A percentile compares a stretch with the other conserved stretches of the same genome.
Evolutionary conservation across 2,888 invertebrate species (phyloP).

Genomic region (Nebria brevicollis): DNA sequence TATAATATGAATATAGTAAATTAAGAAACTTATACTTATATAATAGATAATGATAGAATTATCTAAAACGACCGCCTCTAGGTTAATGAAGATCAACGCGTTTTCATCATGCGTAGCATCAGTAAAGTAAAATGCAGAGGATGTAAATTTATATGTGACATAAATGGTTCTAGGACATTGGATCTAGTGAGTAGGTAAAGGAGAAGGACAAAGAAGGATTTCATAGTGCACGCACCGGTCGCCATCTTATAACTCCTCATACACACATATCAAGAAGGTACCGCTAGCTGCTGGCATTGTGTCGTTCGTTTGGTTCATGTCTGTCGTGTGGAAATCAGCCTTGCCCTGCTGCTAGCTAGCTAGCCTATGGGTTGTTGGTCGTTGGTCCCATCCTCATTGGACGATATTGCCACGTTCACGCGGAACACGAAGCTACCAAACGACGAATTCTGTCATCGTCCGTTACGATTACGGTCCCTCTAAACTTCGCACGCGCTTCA

Average conservation of each 20-base stretch:
- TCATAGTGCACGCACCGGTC: not conserved
- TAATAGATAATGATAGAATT: not conserved
- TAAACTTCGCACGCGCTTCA: slow-evolving; percentile 38
- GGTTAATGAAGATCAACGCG: not conserved
- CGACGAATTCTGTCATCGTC: slow-evolving; percentile 55
- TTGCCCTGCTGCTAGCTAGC: not conserved
- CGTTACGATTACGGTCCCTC: slow-evolving; percentile 54
- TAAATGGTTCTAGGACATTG: not conserved
- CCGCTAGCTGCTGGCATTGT: slow-evolving; percentile 8
- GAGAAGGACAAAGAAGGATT: slow-evolving; percentile 8
- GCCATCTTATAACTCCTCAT: slow-evolving; percentile 32
- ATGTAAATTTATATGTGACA: not conserved
- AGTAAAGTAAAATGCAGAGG: not conserved
- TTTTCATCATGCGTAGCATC: not conserved
- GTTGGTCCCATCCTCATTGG: slow-evolving; percentile 48
- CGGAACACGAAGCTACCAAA: slow-evolving; percentile 53
- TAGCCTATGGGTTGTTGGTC: not conserved
- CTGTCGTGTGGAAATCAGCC: slow-evolving; percentile 15
- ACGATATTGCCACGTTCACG: slow-evolving; percentile 49
- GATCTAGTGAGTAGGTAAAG: not conserved
- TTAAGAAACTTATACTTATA: not conserved
- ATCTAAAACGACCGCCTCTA: not conserved
- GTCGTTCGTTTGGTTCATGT: slow-evolving; percentile 5
- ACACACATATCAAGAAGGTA: slow-evolving; percentile 28
- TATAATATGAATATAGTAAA: too few species aligned